Percentiles rank a stretch among this genome's conserved stretches.
Evolutionary conservation across 2,113 vertebrate species (phyloP).

Genomic region (Mustela lutreola): DNA sequence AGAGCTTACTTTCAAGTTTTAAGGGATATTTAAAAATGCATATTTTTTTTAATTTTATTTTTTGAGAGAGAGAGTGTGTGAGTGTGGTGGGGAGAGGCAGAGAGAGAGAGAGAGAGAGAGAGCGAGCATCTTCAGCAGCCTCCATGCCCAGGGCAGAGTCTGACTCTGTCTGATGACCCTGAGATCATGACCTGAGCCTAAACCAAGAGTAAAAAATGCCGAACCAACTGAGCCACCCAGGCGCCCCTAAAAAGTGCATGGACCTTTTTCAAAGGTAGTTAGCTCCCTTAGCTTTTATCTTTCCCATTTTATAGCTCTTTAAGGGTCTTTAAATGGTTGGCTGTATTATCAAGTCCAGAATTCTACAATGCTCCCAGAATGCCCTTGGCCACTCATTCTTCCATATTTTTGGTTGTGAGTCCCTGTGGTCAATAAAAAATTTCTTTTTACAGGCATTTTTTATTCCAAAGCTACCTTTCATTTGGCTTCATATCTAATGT

Average conservation of each 20-base stretch:
- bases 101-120: neutral
- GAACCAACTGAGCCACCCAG: neutral
- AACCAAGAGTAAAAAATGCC: neutral
- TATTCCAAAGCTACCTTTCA: constrained; percentile 9
- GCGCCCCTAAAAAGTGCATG: neutral
- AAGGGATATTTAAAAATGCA: neutral
- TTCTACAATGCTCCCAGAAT: neutral
- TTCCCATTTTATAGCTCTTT: neutral
- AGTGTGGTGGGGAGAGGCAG: neutral
- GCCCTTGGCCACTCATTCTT: neutral
- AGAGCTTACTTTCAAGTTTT: neutral
- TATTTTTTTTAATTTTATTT: neutral
- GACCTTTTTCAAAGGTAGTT: neutral
- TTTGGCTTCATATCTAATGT: neutral
- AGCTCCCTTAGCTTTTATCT: neutral
- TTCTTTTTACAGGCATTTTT: neutral
- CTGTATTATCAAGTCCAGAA: neutral
- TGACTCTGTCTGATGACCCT: neutral
- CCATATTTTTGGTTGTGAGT: neutral
- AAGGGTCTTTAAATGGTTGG: neutral
- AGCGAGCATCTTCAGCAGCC: neutral
- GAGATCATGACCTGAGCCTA: neutral
- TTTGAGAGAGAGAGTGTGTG: neutral
- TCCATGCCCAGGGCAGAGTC: neutral
- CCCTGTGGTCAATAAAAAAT: constrained; percentile 24